Evolutionary conservation across 2,888 invertebrate genomes (phyloP), one percentile per base, ranked within the genome.

Genomic region (Rhyacophila evoluta): DNA sequence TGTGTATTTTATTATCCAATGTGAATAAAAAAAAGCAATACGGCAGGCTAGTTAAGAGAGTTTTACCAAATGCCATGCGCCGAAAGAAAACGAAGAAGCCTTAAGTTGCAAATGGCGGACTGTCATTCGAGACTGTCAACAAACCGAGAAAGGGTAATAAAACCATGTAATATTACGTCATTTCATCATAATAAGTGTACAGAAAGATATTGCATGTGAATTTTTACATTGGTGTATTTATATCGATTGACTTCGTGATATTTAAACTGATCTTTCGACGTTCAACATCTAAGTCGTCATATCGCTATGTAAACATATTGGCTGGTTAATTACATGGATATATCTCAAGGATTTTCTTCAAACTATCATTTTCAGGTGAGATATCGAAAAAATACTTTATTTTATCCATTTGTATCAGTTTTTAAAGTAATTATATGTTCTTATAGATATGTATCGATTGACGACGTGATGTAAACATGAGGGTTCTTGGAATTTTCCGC

Each of bases 61-160:
- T 8, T 55, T 25, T 19, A 10, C 19, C 0, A 55, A 33, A 33
- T 11, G 69, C 5, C 33, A 28, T 69, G 28, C 55, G 55, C 55
- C 19, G 55, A 55, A 55, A 75, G 33, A 75, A 70, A 38, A 75
- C 67, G 75, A 70, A 70, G 75, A 75, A 38, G 70, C 1, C 12
- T n/a, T 3, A 69, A 73, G 70, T 80, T 75, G 81, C 75, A 78
- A 78, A 81, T 81, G 78, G 78, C 76, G 41, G 70, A 29, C 78
- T 81, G 81, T 81, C 78, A 81, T 74, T 67, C 72, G 33, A 29
- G 70, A 12, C 75, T 75, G 75, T 75, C 69, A 75, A 75, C 75
- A 75, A 75, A 69, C 69, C 37, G 70, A 39, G 12, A 25, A 19
- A 6, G 12, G 10, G 33, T 27, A 27, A 10, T 69, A 19, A 33